Evolutionary conservation across 2,113 vertebrate species (phyloP), one percentile per base, ranked within the genome.

Genomic region (Empidonax alnorum): DNA sequence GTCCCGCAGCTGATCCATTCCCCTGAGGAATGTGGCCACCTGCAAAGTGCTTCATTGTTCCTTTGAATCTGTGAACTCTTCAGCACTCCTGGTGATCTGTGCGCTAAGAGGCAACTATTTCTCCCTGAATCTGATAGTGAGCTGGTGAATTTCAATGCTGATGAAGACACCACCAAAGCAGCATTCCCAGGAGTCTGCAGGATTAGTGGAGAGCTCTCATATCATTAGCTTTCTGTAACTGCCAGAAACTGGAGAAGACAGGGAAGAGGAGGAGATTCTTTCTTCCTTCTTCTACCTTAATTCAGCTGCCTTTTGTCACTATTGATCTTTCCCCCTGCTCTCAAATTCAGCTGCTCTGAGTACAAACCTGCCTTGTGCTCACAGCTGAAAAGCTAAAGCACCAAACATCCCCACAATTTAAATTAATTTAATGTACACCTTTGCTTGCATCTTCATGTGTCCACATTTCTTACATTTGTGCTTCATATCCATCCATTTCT

Each of bases 1-100:
- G 42, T 28, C 42, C 61, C 4, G 30, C 31, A 61, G 84, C 63
- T 67, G 78, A 68, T 14, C 50, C 27, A 83, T n/a, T 46, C 25
- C 56, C 56, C 58, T 11, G 25, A 85, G 50, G 87, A 96, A 97
- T 88, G 76, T 16, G 30, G 68, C 78, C 79, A 95, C 91, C 88
- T 96, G 94, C 50, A 37, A 88, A 95, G 76, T 24, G 52, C 56
- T 87, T 68, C 41, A 63, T 74, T 84, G 76, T 81, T 88, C 66
- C 52, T 93, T 22, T 65, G 75, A 62, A 63, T 71, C 52, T 86
- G 89, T 56, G 80, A 92, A 39, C 33, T 72, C 67, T 16, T 8
- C 7, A 88, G 24, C 14, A 61, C 61, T 8, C 61, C 3, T 2
- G 56, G 61, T 6, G 31, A 78, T 71, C 78, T 53, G 25, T 8